Conservation (phyloP, 2,113 vertebrate genomes). For the Apus apus region DNA sequence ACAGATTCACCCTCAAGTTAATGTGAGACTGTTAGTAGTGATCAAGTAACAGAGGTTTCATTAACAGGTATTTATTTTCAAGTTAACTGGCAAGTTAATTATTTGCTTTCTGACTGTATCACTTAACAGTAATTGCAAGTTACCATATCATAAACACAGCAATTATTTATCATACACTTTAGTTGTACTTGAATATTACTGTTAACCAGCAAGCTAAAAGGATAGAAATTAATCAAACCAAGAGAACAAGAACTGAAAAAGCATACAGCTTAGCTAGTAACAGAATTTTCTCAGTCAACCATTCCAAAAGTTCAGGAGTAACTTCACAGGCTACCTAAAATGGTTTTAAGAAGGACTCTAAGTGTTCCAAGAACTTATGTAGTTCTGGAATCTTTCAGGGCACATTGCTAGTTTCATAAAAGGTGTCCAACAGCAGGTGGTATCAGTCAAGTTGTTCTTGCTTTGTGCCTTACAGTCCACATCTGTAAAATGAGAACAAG, state of each 20-base stretch:
- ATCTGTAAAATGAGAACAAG: neutral
- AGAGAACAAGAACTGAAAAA: neutral
- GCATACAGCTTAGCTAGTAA: neutral
- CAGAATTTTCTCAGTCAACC: neutral
- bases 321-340: neutral
- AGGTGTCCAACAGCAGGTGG: neutral
- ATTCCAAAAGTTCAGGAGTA: neutral
- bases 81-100: neutral
- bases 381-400: neutral
- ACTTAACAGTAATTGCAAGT: neutral
- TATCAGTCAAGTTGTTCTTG: neutral
- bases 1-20: neutral
- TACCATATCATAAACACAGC: neutral
- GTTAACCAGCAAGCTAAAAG: neutral
- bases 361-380: accelerated
- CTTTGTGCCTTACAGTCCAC: neutral
- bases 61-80: neutral
- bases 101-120: neutral
- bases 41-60: neutral
- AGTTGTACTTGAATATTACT: neutral
- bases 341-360: neutral
- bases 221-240: neutral
- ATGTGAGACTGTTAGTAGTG: neutral
- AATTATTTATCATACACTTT: neutral
- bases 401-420: neutral